Conservation (phyloP, 2,888 invertebrate species). For the Drosophila mulleri region DNA sequence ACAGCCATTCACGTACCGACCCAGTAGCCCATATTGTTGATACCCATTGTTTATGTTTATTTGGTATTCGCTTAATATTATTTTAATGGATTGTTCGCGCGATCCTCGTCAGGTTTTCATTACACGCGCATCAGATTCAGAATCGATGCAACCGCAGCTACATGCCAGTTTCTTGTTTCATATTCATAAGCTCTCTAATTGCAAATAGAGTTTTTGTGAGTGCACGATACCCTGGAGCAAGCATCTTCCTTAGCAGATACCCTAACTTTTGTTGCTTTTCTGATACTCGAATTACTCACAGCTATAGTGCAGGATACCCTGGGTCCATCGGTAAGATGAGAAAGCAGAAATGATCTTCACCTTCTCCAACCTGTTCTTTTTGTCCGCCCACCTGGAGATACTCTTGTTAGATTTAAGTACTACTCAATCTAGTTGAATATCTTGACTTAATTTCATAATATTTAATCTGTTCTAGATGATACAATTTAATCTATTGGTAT, state of each 20-base stretch:
- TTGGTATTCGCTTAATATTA: conserved; percentile 12
- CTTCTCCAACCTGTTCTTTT: background rate
- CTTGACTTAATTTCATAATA: background rate
- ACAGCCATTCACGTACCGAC: conserved; percentile 41
- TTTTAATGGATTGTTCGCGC: conserved; percentile 15
- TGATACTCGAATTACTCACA: no score
- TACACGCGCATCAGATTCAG: conserved; percentile 26
- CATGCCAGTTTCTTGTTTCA: conserved; percentile 35
- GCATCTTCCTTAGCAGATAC: no score
- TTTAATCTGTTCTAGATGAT: background rate
- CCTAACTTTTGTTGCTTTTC: no score
- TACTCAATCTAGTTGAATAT: background rate
- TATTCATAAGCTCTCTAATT: conserved; percentile 31
- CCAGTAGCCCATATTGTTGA: conserved; percentile 64
- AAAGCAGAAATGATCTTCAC: background rate
- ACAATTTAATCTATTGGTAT: background rate
- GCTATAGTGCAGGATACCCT: no score
- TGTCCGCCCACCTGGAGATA: background rate
- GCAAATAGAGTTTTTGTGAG: background rate
- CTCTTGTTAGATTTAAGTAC: background rate
- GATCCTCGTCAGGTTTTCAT: conserved; percentile 32
- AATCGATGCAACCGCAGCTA: conserved; percentile 59
- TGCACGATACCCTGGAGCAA: conserved; percentile 1
- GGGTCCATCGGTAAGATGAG: no score
- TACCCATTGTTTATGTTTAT: conserved; percentile 45